Conservation (phyloP, 1,140 invertebrate species). For the Paraescarpia echinospica region DNA sequence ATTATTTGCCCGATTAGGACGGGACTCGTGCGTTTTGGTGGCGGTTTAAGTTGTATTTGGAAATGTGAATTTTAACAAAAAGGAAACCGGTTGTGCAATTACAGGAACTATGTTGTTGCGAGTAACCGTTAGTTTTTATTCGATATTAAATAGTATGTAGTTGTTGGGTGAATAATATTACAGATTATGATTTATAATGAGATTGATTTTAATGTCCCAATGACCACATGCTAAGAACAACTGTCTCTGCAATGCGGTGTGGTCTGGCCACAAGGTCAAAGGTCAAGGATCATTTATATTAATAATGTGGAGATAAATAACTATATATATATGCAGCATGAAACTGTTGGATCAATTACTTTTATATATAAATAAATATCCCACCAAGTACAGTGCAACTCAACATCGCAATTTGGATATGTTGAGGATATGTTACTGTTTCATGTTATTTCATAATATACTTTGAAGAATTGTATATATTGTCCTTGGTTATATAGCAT, state of each 20-base stretch:
- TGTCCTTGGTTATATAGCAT: no score
- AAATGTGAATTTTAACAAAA: neutral
- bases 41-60: neutral
- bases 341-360: no score
- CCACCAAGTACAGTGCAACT: no score
- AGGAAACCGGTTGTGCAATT: neutral
- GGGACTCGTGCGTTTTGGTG: neutral
- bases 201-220: neutral
- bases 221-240: neutral
- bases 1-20: conserved; percentile 5
- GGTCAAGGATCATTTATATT: neutral
- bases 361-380: no score
- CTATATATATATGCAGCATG: neutral
- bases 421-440: no score
- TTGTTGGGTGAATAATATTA: no score
- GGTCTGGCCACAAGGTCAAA: neutral
- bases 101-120: neutral
- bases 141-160: neutral
- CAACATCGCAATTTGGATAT: no score
- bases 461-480: no score
- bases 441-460: no score
- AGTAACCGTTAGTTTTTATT: neutral
- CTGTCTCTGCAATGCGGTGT: neutral
- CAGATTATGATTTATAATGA: neutral
- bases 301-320: neutral